Percentiles rank a stretch among this genome's conserved stretches.
phyloP scores from a whole-genome alignment of 2,888 invertebrate genomes.

The Synergus itoensis region DNA sequence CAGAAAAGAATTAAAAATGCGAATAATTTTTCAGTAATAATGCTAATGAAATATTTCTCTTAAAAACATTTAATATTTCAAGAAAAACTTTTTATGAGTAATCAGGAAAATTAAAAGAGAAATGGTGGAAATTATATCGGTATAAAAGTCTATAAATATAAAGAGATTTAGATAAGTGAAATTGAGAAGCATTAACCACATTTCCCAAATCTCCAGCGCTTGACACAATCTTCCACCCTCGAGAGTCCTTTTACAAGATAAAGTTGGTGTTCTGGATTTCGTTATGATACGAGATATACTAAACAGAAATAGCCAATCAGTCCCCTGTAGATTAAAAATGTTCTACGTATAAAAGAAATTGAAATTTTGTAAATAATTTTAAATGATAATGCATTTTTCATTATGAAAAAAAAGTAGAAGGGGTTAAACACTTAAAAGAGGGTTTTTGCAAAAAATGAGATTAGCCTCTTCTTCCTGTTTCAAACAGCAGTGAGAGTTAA shows the following conservation, averaged over 20 bases:
- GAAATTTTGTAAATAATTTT: neutral
- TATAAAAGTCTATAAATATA: neutral
- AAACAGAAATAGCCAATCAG: conserved; percentile 14
- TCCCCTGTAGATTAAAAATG: neutral
- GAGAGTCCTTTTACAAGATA: conserved; percentile 20
- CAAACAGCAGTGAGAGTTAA: neutral
- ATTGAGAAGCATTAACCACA: conserved; percentile 25
- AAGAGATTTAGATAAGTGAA: conserved; percentile 14
- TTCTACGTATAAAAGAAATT: neutral
- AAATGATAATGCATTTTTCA: neutral
- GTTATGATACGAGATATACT: neutral
- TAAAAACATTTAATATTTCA: too few species aligned
- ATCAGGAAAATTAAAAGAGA: neutral
- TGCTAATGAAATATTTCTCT: too few species aligned
- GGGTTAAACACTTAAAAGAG: neutral
- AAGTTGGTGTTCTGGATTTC: conserved; percentile 34
- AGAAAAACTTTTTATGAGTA: neutral
- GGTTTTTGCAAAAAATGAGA: conserved; percentile 1
- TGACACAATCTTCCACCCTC: conserved; percentile 19
- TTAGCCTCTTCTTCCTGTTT: neutral
- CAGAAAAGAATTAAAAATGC: too few species aligned
- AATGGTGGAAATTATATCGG: neutral
- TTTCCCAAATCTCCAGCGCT: conserved; percentile 20
- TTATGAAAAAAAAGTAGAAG: conserved; percentile 6
- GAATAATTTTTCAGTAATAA: neutral